Conservation (phyloP, 2,113 vertebrate genomes). For the Psephotus haematonotus region DNA sequence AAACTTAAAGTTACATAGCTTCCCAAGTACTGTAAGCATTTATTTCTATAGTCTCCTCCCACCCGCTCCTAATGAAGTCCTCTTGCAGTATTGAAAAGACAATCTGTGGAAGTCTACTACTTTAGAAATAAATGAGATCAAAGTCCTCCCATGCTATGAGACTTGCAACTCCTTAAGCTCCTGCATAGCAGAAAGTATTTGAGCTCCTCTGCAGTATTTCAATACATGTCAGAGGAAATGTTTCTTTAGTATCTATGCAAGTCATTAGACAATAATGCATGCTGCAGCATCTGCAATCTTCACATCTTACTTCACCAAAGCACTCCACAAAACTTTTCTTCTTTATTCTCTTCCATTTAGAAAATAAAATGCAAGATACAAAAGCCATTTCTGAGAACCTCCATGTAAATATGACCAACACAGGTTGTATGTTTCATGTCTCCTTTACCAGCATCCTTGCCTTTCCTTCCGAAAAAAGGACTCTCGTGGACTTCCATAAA, state of each 20-base stretch:
- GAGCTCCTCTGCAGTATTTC: background rate
- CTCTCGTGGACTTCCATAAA: background rate
- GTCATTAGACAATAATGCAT: background rate
- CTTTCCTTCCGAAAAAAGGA: background rate
- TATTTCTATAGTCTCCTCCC: background rate
- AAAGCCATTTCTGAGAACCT: background rate
- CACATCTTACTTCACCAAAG: background rate
- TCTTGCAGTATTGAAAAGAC: background rate
- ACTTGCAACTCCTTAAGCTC: fast-evolving
- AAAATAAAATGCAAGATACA: background rate
- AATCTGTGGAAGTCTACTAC: fast-evolving
- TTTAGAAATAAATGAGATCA: background rate
- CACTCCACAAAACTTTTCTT: background rate
- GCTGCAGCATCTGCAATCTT: background rate
- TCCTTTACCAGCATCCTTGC: background rate
- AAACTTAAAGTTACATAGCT: background rate
- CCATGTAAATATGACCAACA: background rate
- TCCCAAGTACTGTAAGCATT: background rate
- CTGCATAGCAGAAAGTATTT: background rate
- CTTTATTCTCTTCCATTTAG: background rate
- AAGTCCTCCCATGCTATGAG: background rate
- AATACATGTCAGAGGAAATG: fast-evolving
- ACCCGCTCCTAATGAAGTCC: background rate
- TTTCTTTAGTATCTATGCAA: background rate
- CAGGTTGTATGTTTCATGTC: fast-evolving